phyloP scores from a whole-genome alignment of 2,113 vertebrate genomes.

The Paedocypris sp. region DNA sequence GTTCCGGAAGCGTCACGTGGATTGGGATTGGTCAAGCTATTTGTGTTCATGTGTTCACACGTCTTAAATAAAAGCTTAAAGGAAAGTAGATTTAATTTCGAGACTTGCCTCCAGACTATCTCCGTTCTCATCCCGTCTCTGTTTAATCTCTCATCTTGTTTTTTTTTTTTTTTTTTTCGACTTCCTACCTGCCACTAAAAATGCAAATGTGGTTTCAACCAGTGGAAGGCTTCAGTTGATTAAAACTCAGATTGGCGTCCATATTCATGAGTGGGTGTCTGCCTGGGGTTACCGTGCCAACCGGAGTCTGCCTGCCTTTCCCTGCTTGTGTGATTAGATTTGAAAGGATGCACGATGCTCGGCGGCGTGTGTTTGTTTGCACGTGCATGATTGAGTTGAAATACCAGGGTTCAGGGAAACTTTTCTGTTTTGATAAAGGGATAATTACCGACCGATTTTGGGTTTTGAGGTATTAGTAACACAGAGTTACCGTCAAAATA shows the following conservation, averaged over 20 bases:
- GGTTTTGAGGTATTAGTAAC: no score
- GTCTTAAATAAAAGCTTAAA: no score
- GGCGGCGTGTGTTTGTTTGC: constrained; percentile 22
- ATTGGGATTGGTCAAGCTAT: no score
- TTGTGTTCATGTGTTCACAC: no score
- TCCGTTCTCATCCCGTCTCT: not conserved
- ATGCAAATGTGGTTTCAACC: constrained; percentile 21
- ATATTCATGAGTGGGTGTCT: constrained; percentile 18
- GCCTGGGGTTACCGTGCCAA: constrained; percentile 20
- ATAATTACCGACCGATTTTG: no score
- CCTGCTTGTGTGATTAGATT: not conserved
- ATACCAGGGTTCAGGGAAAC: no score
- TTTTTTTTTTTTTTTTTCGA: not conserved
- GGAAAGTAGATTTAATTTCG: no score
- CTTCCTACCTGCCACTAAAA: not conserved
- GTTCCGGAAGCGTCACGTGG: not conserved
- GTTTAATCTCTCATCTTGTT: not conserved
- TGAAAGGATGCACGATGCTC: constrained; percentile 11
- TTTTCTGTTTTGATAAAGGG: no score
- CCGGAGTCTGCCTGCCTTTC: constrained; percentile 11
- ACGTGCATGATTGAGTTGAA: not conserved
- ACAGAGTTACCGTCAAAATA: no score
- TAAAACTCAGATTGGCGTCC: constrained; percentile 20
- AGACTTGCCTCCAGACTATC: no score
- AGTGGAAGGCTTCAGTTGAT: constrained; percentile 17